phyloP scores from a whole-genome alignment of 1,140 invertebrate genomes.

The Cotesia typhae region DNA sequence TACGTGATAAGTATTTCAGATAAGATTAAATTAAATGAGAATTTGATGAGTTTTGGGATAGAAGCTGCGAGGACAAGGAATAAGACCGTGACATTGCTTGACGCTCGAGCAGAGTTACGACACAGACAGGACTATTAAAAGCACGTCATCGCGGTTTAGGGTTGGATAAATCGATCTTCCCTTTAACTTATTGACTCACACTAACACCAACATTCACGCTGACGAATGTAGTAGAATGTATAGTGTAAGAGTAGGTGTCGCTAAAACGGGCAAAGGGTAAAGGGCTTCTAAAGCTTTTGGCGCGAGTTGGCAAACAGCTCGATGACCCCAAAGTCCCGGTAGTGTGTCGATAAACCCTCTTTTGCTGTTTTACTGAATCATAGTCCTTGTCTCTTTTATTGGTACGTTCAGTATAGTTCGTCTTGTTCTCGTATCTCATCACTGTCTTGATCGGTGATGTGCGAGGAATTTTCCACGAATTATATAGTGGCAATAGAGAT shows the following conservation, averaged over 20 bases:
- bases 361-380: constrained; percentile 2
- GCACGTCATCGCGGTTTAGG: too few relatives aligned
- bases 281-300: constrained; percentile 9
- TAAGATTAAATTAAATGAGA: too few relatives aligned
- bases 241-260: not conserved
- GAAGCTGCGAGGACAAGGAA: too few relatives aligned
- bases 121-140: too few relatives aligned
- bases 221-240: too few relatives aligned
- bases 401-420: not conserved
- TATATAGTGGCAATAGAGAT: not conserved
- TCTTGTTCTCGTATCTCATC: not conserved
- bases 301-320: not conserved
- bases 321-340: not conserved
- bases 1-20: too few relatives aligned
- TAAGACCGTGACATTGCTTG: too few relatives aligned
- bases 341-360: not conserved
- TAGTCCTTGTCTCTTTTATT: not conserved
- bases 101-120: too few relatives aligned
- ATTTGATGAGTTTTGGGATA: too few relatives aligned
- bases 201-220: too few relatives aligned
- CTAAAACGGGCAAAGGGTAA: not conserved
- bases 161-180: too few relatives aligned
- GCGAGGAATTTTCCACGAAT: constrained; percentile 5
- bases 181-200: too few relatives aligned
- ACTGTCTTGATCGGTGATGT: constrained; percentile 12